Conservation (phyloP, 2,888 invertebrate species). For the Notodonta ziczac region DNA sequence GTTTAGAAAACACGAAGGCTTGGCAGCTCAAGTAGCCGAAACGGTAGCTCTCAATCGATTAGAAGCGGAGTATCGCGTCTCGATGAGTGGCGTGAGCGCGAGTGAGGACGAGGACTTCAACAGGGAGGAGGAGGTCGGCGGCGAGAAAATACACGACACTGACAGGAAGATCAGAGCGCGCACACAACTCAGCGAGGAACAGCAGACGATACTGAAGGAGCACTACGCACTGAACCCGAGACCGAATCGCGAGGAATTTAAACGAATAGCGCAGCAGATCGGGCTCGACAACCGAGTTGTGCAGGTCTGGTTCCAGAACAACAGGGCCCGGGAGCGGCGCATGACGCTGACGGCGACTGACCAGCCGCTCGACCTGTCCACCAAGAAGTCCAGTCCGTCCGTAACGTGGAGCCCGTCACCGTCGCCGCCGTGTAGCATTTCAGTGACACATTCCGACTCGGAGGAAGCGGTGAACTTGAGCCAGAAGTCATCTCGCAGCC, state of each 20-base stretch:
- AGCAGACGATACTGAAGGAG: slow-evolving; percentile 93
- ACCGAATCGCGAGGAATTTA: slow-evolving; percentile 97
- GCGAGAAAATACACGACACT: slow-evolving; percentile 85
- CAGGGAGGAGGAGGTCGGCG: slow-evolving; percentile 66
- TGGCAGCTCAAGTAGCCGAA: slow-evolving; percentile 91
- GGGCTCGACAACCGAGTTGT: slow-evolving; percentile 92
- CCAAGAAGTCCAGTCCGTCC: slow-evolving; percentile 88
- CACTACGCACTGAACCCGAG: slow-evolving; percentile 96
- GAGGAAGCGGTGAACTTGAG: slow-evolving; percentile 92
- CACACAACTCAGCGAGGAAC: slow-evolving; percentile 97
- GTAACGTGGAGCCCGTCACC: slow-evolving; percentile 85
- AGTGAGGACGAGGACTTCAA: slow-evolving; percentile 86
- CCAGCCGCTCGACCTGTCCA: slow-evolving; percentile 95
- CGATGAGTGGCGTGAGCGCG: slow-evolving; percentile 80
- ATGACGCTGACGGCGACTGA: slow-evolving; percentile 83
- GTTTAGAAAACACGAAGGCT: slow-evolving; percentile 88
- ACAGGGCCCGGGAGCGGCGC: slow-evolving; percentile 94
- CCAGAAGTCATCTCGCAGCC: slow-evolving; percentile 87
- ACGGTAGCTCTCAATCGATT: slow-evolving; percentile 83
- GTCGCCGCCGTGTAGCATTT: slow-evolving; percentile 86
- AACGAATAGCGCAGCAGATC: slow-evolving; percentile 92
- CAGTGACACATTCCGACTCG: slow-evolving; percentile 86
- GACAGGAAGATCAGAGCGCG: slow-evolving; percentile 95
- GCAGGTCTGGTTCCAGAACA: slow-evolving; percentile 99
- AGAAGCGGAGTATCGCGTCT: slow-evolving; percentile 79